Percentiles rank a stretch among this genome's conserved stretches.
Conservation (phyloP, 2,113 vertebrate genomes). For the Pterocles orientalis region DNA sequence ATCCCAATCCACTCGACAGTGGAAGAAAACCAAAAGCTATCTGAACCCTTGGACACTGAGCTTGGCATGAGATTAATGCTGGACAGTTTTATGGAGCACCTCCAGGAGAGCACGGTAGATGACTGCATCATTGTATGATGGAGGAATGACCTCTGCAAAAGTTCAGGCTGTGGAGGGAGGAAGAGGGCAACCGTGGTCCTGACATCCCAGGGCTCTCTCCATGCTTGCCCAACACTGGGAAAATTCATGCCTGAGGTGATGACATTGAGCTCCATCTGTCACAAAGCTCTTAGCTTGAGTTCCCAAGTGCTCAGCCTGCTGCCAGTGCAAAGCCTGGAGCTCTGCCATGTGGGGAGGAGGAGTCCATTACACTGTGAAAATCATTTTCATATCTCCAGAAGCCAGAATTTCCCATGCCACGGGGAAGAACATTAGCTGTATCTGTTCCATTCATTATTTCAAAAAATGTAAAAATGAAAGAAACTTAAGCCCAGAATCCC, state of each 20-base stretch:
- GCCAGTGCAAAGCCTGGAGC: neutral
- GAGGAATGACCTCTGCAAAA: neutral
- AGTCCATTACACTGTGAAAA: neutral
- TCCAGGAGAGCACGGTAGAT: rapidly evolving
- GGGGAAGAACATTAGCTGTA: neutral
- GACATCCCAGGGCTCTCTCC: neutral
- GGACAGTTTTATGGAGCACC: neutral
- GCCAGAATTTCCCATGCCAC: slow-evolving; percentile 8
- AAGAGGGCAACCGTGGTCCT: neutral
- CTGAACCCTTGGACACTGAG: neutral
- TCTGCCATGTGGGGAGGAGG: neutral
- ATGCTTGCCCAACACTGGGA: neutral
- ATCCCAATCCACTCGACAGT: neutral
- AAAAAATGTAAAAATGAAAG: neutral
- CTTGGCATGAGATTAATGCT: neutral
- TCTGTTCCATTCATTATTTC: slow-evolving; percentile 3
- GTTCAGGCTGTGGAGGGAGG: neutral
- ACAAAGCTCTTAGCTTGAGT: neutral
- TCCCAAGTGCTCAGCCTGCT: neutral
- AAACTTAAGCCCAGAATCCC: neutral
- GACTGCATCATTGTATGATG: neutral
- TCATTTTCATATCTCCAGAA: neutral
- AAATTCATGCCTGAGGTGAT: neutral
- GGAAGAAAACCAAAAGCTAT: neutral
- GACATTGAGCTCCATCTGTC: neutral